These are phyloP conservation scores for Spodoptera littoralis DNA, from an alignment of 2,888 invertebrate species.

Conservation along the genomic window DNA sequence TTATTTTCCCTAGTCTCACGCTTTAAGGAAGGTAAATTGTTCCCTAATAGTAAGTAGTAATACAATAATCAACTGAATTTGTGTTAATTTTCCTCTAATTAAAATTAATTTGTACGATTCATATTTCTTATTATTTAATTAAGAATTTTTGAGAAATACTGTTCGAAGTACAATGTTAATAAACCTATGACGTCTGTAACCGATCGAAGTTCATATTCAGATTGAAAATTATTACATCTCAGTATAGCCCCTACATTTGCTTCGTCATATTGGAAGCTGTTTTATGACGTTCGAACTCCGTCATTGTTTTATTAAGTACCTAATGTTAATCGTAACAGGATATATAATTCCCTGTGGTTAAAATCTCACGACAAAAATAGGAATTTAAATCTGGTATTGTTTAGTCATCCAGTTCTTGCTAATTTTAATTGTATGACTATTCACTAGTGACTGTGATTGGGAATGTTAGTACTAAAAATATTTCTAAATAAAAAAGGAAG, in stretches of 20 bases:
- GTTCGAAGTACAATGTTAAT: conserved; percentile 24
- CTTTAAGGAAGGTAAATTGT: too few species aligned
- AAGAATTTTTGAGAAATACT: conserved; percentile 7
- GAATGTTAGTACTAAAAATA: too few species aligned
- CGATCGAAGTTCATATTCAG: conserved; percentile 14
- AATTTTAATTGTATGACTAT: conserved; percentile 2
- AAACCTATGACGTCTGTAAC: conserved; percentile 53
- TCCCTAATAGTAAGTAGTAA: too few species aligned
- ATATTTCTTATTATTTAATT: conserved; percentile 24
- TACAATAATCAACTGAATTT: too few species aligned
- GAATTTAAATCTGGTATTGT: conserved; percentile 10
- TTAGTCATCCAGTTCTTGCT: conserved; percentile 40
- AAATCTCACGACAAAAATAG: conserved; percentile 32
- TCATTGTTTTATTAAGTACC: conserved; percentile 20
- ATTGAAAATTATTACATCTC: conserved; percentile 1
- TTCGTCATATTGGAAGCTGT: conserved; percentile 18
- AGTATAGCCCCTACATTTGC: conserved; percentile 34
- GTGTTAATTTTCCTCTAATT: conserved; percentile 23
- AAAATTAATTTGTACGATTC: conserved; percentile 23
- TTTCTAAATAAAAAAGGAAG: too few species aligned
- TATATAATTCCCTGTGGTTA: conserved; percentile 38
- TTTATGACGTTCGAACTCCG: conserved; percentile 33
- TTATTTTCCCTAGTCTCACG: too few species aligned
- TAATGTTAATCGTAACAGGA: conserved; percentile 18
- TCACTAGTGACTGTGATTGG: too few species aligned